Percentiles rank a stretch among this genome's conserved stretches.
These are phyloP conservation scores for Pammene aurita DNA, from an alignment of 2,888 invertebrate species.

Conservation along the genomic window DNA sequence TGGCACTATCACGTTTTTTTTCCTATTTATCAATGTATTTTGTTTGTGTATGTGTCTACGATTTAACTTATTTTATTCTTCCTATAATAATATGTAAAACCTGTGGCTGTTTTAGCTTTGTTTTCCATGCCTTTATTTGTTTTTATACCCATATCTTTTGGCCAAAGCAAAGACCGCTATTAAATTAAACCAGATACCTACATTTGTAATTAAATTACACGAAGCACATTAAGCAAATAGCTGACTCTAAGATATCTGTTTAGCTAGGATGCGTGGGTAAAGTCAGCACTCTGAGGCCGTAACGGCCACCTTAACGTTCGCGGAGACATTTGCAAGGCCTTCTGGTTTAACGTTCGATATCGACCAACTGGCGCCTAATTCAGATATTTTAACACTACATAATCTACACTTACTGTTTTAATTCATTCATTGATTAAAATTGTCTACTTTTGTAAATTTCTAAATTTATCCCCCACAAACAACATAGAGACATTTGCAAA, in stretches of 20 bases:
- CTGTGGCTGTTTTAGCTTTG: too few species aligned
- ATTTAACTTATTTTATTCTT: too few species aligned
- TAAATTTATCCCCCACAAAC: slow-evolving; percentile 30
- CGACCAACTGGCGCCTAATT: slow-evolving; percentile 68
- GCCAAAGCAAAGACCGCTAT: neutral
- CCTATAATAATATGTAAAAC: too few species aligned
- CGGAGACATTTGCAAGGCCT: slow-evolving; percentile 59
- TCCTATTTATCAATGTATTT: too few species aligned
- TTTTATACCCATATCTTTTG: too few species aligned
- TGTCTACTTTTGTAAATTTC: neutral
- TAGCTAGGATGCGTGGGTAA: slow-evolving; percentile 57
- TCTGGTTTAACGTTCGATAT: slow-evolving; percentile 66
- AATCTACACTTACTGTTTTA: neutral
- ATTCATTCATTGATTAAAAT: neutral
- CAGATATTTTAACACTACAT: neutral
- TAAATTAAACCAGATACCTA: slow-evolving; percentile 14
- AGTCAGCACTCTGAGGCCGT: slow-evolving; percentile 55
- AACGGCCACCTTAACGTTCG: slow-evolving; percentile 57
- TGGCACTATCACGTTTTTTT: too few species aligned
- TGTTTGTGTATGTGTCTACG: too few species aligned
- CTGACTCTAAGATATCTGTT: slow-evolving; percentile 52
- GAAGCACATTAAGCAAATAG: slow-evolving; percentile 24
- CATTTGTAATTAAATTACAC: slow-evolving; percentile 16
- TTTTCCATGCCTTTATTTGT: too few species aligned
- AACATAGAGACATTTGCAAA: slow-evolving; percentile 59